These are phyloP conservation scores for Novumbra hubbsi DNA, from an alignment of 2,797 vertebrate species.

Conservation along the genomic window DNA sequence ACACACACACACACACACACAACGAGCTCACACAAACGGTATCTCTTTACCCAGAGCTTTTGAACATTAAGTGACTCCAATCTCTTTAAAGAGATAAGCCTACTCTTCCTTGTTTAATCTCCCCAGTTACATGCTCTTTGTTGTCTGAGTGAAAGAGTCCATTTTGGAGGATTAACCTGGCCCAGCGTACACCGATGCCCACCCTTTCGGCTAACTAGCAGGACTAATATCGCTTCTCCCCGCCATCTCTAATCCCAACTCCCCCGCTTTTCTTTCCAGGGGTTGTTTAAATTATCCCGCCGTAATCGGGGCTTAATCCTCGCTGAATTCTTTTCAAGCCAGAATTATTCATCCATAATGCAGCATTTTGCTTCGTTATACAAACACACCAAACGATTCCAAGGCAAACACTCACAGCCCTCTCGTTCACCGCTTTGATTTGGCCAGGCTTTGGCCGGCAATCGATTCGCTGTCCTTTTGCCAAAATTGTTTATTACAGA, in stretches of 20 bases:
- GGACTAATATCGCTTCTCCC: constrained; percentile 51
- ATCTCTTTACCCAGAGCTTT: constrained; percentile 24
- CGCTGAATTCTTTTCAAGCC: constrained; percentile 27
- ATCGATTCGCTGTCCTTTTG: constrained; percentile 33
- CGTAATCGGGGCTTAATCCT: constrained; percentile 62
- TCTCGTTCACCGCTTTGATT: not conserved
- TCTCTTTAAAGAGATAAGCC: constrained; percentile 66
- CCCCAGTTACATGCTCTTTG: constrained; percentile 66
- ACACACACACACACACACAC: constrained; percentile 7
- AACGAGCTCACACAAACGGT: not conserved
- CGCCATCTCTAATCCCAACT: constrained; percentile 52
- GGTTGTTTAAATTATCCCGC: constrained; percentile 60
- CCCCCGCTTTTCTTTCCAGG: constrained; percentile 54
- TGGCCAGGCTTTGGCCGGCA: constrained; percentile 4
- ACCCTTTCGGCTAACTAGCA: constrained; percentile 56
- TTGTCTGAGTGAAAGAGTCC: constrained; percentile 56
- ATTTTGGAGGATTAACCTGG: constrained; percentile 71
- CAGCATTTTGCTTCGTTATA: constrained; percentile 48
- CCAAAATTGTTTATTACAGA: constrained; percentile 12
- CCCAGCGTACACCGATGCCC: constrained; percentile 29
- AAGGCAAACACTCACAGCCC: not conserved
- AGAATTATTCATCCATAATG: constrained; percentile 53
- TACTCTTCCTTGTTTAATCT: constrained; percentile 62
- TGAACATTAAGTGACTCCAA: constrained; percentile 58
- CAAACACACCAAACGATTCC: not conserved